These are phyloP conservation scores for Eupristina koningsbergeri DNA, from an alignment of 1,140 invertebrate species.

Conservation along the genomic window DNA sequence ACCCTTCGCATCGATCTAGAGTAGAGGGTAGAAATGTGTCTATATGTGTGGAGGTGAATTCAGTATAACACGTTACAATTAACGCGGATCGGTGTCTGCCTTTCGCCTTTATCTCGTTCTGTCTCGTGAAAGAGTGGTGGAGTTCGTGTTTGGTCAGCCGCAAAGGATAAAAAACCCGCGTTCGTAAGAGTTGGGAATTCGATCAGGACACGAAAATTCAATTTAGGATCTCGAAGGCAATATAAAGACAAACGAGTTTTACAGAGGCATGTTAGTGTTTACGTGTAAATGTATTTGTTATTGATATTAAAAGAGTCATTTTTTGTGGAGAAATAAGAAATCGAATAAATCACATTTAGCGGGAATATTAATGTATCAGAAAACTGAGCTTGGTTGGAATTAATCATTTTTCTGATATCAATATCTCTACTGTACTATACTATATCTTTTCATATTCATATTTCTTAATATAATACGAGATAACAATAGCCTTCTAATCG, in stretches of 20 bases:
- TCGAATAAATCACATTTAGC: not conserved
- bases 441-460: not conserved
- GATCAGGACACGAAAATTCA: conserved; percentile 41
- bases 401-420: not conserved
- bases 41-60: conserved; percentile 7
- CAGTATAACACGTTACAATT: conserved; percentile 38
- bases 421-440: not conserved
- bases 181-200: conserved; percentile 44
- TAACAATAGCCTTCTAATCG: no score
- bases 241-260: conserved; percentile 44
- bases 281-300: not conserved
- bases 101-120: conserved; percentile 42
- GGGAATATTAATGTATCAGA: not conserved
- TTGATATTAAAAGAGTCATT: not conserved
- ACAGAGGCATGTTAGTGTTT: conserved; percentile 5
- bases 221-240: conserved; percentile 41
- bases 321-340: not conserved
- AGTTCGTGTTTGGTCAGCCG: conserved; percentile 39
- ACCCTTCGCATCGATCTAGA: not conserved
- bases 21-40: not conserved
- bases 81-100: conserved; percentile 11
- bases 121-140: conserved; percentile 31
- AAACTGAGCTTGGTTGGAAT: not conserved
- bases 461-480: no score
- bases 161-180: conserved; percentile 25